phyloP scores from a whole-genome alignment of 2,113 vertebrate species.

The Eudorcas thomsonii region DNA sequence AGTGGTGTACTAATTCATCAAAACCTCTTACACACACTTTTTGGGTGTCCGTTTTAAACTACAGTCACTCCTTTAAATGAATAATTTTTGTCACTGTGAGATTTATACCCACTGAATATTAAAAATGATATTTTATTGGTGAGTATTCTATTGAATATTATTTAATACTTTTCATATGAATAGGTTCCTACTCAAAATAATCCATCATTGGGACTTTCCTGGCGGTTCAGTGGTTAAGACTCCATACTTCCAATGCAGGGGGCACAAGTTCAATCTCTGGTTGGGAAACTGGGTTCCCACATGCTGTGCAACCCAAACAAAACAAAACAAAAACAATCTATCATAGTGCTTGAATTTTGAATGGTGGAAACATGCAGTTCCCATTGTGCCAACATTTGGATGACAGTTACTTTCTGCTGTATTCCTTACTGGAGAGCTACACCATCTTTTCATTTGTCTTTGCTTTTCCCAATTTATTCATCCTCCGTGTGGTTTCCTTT shows the following conservation, averaged over 20 bases:
- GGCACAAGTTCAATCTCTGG: background rate
- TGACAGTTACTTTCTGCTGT: background rate
- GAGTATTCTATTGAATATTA: background rate
- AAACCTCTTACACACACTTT: background rate
- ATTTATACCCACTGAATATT: background rate
- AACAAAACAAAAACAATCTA: background rate
- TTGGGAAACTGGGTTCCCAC: background rate
- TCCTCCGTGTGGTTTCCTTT: background rate
- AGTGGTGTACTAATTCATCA: background rate
- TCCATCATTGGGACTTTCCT: background rate
- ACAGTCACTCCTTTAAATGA: background rate
- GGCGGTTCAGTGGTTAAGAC: background rate
- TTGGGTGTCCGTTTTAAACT: background rate
- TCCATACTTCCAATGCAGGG: background rate
- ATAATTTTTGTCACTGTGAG: background rate
- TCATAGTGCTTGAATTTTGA: background rate
- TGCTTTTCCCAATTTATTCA: background rate
- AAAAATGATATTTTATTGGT: background rate
- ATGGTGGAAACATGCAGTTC: background rate
- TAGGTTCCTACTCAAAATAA: background rate
- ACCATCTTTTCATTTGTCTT: background rate
- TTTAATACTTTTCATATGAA: slow-evolving; percentile 18
- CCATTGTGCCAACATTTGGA: background rate
- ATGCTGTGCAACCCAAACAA: background rate
- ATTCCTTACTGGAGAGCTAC: background rate